Conservation (phyloP, 1,140 invertebrate genomes). For the Stenopsyche tienmushanensis region DNA sequence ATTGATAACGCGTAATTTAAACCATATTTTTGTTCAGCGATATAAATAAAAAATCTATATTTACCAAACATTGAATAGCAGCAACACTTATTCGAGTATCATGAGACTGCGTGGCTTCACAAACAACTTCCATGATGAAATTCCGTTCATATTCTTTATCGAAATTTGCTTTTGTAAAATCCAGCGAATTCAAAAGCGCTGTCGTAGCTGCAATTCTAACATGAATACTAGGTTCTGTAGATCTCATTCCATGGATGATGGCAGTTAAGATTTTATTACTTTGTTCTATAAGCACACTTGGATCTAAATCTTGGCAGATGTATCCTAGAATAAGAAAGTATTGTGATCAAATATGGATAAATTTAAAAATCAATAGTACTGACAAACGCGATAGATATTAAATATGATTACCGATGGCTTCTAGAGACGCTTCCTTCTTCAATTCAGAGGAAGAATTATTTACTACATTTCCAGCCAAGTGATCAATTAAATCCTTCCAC, state of each 20-base stretch:
- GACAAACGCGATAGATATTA: background rate
- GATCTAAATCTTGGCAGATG: slow-evolving; percentile 82
- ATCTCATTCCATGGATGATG: slow-evolving; percentile 97
- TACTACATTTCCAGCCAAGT: slow-evolving; percentile 89
- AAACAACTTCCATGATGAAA: slow-evolving; percentile 99
- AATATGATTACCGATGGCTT: slow-evolving; percentile 81
- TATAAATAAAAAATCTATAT: no score
- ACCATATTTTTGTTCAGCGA: no score
- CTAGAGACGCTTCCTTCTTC: slow-evolving; percentile 93
- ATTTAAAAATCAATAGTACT: background rate
- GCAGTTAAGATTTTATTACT: slow-evolving; percentile 97
- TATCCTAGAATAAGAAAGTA: slow-evolving; percentile 55
- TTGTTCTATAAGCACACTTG: slow-evolving; percentile 86
- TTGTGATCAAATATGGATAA: background rate
- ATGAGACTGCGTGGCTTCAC: slow-evolving; percentile 81
- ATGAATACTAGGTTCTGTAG: slow-evolving; percentile 77
- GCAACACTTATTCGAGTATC: slow-evolving; percentile 92
- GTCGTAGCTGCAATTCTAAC: slow-evolving; percentile 93
- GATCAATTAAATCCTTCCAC: slow-evolving; percentile 83
- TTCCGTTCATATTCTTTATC: slow-evolving; percentile 96
- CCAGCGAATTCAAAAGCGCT: slow-evolving; percentile 95
- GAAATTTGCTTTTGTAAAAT: slow-evolving; percentile 99
- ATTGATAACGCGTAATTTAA: no score
- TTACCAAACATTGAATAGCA: slow-evolving; percentile 94
- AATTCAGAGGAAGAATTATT: slow-evolving; percentile 84